Evolutionary conservation across 2,888 invertebrate genomes (phyloP), one percentile per base, ranked within the genome.

Genomic region (Polydesmus complanatus): DNA sequence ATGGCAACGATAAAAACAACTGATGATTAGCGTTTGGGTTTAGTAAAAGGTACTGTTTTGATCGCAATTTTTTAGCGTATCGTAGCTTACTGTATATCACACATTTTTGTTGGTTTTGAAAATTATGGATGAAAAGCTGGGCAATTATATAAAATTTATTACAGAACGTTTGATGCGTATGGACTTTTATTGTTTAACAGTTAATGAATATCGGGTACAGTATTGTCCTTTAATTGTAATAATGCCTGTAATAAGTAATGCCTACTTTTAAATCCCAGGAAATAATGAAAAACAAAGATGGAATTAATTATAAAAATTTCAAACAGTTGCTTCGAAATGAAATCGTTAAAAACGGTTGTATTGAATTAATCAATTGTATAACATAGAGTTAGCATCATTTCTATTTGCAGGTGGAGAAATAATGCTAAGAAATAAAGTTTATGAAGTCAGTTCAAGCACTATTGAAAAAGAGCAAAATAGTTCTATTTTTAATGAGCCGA

Each of bases 401-500:
- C n/a, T n/a, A n/a, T n/a, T n/a, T n/a, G n/a, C 14, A 37, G 37
- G 37, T 8, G 37, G 8, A 8, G 37, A 37, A 14, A 37, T 14
- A 8, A 8, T 14, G 37, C 5, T 37, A 8, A 37, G 37, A 14
- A 37, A 37, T 14, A 5, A 37, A 37, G 37, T 37, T 37, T 37
- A 37, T 14, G 37, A 37, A 37, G 37, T 14, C 37, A 37, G 5
- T 5, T 37, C 8, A 8, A 37, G 37, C 37, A 37, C n/a, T n/a
- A n/a, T 37, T 37, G 37, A 37, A 14, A 5, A 37, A 14, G 37
- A 37, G 14, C 5, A 5, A 14, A 37, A 37, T 37, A 14, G 37
- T 37, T 37, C 37, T 37, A 5, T 8, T 5, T 37, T 67, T 19
- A 73, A 73, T 68, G 86, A 87, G 70, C 83, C 84, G 0, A 71